phyloP scores from a whole-genome alignment of 2,113 vertebrate species.

The Muntiacus reevesi region DNA sequence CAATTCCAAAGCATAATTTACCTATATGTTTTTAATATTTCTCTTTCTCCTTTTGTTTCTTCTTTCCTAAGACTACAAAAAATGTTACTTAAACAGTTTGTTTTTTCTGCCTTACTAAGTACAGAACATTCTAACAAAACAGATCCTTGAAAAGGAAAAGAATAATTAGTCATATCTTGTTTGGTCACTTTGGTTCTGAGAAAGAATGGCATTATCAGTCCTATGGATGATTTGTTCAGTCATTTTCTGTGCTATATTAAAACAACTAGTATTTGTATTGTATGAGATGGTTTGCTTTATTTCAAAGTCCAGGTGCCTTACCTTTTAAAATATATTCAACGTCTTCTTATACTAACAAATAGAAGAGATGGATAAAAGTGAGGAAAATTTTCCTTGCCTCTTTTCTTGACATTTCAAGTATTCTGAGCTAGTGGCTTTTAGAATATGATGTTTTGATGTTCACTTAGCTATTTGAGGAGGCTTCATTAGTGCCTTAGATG shows the following conservation, averaged over 20 bases:
- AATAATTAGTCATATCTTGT: conserved; percentile 60
- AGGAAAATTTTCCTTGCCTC: conserved; percentile 27
- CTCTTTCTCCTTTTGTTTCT: neutral
- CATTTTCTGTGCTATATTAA: conserved; percentile 3
- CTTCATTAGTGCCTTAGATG: too few relatives aligned
- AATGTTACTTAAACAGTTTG: neutral
- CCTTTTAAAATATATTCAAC: neutral
- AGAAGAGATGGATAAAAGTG: neutral
- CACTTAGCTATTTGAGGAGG: conserved; percentile 57
- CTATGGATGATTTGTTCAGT: neutral
- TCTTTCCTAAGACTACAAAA: neutral
- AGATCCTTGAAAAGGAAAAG: conserved; percentile 19
- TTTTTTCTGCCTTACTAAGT: neutral
- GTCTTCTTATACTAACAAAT: conserved; percentile 9
- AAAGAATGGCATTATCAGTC: conserved; percentile 33
- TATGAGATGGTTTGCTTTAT: neutral
- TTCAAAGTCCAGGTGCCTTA: neutral
- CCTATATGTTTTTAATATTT: neutral
- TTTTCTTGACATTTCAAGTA: conserved; percentile 58
- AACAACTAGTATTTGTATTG: neutral
- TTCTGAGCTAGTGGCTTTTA: conserved; percentile 57
- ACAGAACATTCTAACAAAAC: conserved; percentile 49
- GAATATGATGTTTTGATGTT: conserved; percentile 68
- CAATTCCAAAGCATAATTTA: neutral
- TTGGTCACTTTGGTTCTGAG: conserved; percentile 54